phyloP scores from a whole-genome alignment of 2,888 invertebrate genomes.

The Rhodophaea formosa region DNA sequence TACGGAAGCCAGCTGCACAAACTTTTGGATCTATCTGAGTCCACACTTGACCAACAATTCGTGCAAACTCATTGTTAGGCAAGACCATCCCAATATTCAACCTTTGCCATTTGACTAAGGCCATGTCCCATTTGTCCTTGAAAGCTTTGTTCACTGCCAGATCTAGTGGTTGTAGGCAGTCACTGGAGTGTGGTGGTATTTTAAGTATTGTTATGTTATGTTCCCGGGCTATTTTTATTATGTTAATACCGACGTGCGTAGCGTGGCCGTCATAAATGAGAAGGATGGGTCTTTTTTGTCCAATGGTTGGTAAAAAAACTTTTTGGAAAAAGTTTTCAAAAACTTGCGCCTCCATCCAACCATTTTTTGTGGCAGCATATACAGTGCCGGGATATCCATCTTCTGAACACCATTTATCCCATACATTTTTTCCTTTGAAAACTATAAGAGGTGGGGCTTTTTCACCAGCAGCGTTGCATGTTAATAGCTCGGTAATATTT shows the following conservation, averaged over 20 bases:
- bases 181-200: no score
- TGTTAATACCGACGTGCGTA: neutral
- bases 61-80: constrained; percentile 22
- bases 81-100: constrained; percentile 20
- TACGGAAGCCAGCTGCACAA: neutral
- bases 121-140: constrained; percentile 22
- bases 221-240: constrained; percentile 8
- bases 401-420: neutral
- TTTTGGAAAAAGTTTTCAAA: no score
- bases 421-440: constrained; percentile 29
- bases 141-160: constrained; percentile 24
- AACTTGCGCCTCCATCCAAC: no score
- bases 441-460: constrained; percentile 35
- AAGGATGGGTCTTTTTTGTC: neutral
- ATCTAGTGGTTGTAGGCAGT: constrained; percentile 26
- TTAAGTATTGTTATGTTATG: constrained; percentile 22
- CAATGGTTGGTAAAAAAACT: neutral
- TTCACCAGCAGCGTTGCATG: constrained; percentile 31
- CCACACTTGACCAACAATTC: constrained; percentile 24
- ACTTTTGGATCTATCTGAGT: constrained; percentile 11
- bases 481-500: constrained; percentile 31
- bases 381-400: no score
- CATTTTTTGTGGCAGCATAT: no score
- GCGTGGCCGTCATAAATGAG: neutral
- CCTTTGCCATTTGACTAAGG: constrained; percentile 26